Conservation (phyloP, 2,113 vertebrate genomes). For the Glaucomys volans region DNA sequence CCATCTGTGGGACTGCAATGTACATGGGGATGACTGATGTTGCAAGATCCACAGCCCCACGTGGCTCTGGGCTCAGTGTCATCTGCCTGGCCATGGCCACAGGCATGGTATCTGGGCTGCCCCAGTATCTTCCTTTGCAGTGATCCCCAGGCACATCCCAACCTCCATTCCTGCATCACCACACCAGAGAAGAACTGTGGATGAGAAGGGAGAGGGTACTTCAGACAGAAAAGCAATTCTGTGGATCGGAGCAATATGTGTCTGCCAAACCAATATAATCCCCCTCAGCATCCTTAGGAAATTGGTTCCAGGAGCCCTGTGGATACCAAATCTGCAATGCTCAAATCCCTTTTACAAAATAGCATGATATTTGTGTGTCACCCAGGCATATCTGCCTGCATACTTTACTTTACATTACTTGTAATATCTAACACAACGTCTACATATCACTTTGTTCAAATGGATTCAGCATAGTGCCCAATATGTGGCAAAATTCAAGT, state of each 20-base stretch:
- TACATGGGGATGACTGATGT: neutral
- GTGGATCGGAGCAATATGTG: neutral
- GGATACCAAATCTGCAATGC: neutral
- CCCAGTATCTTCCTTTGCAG: neutral
- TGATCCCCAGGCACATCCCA: rapidly evolving
- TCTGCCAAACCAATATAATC: no score
- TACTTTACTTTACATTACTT: neutral
- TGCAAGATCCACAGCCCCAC: rapidly evolving
- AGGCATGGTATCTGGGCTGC: neutral
- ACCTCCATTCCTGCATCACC: neutral
- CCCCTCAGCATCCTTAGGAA: no score
- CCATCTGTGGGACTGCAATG: neutral
- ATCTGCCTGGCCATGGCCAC: neutral
- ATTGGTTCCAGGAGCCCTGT: no score
- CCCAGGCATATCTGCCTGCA: no score
- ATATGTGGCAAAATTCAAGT: neutral
- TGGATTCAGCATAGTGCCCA: neutral
- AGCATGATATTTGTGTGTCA: no score
- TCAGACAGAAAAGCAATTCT: neutral
- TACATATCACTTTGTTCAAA: neutral
- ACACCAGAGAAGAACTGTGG: neutral
- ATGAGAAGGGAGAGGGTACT: neutral
- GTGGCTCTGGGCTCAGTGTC: rapidly evolving
- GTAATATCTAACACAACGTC: rapidly evolving
- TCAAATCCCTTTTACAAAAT: neutral